Percentiles rank a stretch among this genome's conserved stretches.
Conservation (phyloP, 1,140 invertebrate genomes). For the Littorina saxatilis region DNA sequence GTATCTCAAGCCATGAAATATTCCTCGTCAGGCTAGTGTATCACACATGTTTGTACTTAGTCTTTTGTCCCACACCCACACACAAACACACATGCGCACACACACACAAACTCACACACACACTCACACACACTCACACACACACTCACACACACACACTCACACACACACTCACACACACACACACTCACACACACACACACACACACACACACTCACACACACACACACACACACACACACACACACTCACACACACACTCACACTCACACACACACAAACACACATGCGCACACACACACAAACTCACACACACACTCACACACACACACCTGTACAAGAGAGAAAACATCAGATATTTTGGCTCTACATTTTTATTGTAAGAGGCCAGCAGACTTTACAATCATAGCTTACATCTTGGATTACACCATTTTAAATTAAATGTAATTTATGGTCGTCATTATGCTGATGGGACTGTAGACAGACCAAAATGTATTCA, state of each 20-base stretch:
- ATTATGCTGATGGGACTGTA: no score
- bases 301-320: no score
- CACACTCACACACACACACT: background rate
- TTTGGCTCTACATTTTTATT: background rate
- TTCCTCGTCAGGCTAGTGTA: no score
- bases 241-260: background rate
- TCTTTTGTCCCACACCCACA: background rate
- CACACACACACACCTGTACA: background rate
- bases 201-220: constrained; percentile 22
- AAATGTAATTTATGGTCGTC: no score
- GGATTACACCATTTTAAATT: background rate
- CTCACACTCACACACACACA: background rate
- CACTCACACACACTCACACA: constrained; percentile 23
- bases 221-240: constrained; percentile 1
- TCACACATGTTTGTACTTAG: no score
- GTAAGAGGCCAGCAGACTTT: no score
- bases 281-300: no score
- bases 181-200: background rate
- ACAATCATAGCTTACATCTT: background rate
- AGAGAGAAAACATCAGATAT: background rate
- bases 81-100: no score
- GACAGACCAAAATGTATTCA: no score
- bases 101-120: no score
- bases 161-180: background rate
- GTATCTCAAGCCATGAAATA: no score